A percentile compares a stretch with the other conserved stretches of the same genome.
Conservation (phyloP, 2,797 vertebrate species). For the Sebastes oblongus region DNA sequence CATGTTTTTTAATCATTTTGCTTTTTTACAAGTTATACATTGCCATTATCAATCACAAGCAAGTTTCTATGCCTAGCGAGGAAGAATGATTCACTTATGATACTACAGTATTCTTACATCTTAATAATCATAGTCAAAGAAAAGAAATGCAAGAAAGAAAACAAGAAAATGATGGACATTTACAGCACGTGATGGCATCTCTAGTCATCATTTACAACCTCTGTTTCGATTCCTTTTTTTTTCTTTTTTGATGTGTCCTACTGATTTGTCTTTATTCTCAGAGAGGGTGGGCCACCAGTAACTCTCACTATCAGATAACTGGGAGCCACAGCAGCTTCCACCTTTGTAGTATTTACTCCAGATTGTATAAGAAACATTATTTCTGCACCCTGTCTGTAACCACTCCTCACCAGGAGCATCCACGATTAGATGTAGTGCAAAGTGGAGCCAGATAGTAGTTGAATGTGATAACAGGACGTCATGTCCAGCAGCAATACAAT, state of each 20-base stretch:
- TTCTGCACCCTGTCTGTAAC: slow-evolving; percentile 58
- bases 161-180: slow-evolving; percentile 74
- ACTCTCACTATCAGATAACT: slow-evolving; percentile 17
- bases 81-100: slow-evolving; percentile 79
- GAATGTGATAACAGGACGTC: slow-evolving; percentile 27
- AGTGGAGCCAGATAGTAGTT: slow-evolving; percentile 44
- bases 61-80: slow-evolving; percentile 81
- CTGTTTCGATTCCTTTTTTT: slow-evolving; percentile 40
- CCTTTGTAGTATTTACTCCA: slow-evolving; percentile 16
- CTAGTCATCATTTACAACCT: slow-evolving; percentile 71
- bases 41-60: slow-evolving; percentile 84
- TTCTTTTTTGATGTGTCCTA: slow-evolving; percentile 46
- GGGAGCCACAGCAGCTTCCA: slow-evolving; percentile 21
- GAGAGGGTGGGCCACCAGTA: background rate
- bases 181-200: slow-evolving; percentile 76
- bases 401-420: slow-evolving; percentile 29
- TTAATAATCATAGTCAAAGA: slow-evolving; percentile 74
- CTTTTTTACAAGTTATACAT: slow-evolving; percentile 76
- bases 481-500: slow-evolving; percentile 46
- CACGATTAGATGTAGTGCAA: slow-evolving; percentile 66
- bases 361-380: slow-evolving; percentile 36
- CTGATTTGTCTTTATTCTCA: slow-evolving; percentile 66
- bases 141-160: slow-evolving; percentile 73
- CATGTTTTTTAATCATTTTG: slow-evolving; percentile 58
- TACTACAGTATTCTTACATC: slow-evolving; percentile 82